Conservation (phyloP, 2,888 invertebrate species). For the Hanleya hanleyi region DNA sequence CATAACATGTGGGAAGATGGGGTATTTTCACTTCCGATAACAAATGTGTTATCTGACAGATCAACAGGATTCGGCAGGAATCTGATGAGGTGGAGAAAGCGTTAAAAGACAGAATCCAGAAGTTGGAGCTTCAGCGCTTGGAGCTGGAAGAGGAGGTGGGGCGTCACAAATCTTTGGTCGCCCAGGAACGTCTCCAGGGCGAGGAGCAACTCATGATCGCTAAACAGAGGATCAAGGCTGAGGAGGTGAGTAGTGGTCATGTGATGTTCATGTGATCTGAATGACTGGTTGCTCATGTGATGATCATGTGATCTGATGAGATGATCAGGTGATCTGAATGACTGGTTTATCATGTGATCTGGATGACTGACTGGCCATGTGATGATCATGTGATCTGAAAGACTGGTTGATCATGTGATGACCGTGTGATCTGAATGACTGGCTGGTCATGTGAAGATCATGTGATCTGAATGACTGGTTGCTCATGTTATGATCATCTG, state of each 20-base stretch:
- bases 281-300: too few relatives aligned
- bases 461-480: too few relatives aligned
- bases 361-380: too few relatives aligned
- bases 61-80: slow-evolving; percentile 63
- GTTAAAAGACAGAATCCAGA: slow-evolving; percentile 65
- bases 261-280: too few relatives aligned
- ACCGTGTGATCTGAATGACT: too few relatives aligned
- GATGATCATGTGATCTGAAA: too few relatives aligned
- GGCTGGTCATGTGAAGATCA: too few relatives aligned
- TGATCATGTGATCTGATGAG: not conserved
- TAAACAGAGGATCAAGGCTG: slow-evolving; percentile 65
- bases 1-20: not conserved
- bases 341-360: too few relatives aligned
- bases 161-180: slow-evolving; percentile 59
- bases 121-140: slow-evolving; percentile 62
- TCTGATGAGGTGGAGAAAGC: slow-evolving; percentile 63
- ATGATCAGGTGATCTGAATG: not conserved
- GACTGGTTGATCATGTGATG: too few relatives aligned
- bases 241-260: slow-evolving; percentile 58
- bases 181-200: slow-evolving; percentile 61
- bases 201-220: slow-evolving; percentile 65
- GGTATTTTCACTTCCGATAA: too few relatives aligned
- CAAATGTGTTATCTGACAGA: slow-evolving; percentile 38
- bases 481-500: too few relatives aligned
- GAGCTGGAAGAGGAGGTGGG: slow-evolving; percentile 70